Percentiles rank a stretch among this genome's conserved stretches.
Evolutionary conservation across 2,797 vertebrate genomes (phyloP).

Genomic region (Malurus splendens): DNA sequence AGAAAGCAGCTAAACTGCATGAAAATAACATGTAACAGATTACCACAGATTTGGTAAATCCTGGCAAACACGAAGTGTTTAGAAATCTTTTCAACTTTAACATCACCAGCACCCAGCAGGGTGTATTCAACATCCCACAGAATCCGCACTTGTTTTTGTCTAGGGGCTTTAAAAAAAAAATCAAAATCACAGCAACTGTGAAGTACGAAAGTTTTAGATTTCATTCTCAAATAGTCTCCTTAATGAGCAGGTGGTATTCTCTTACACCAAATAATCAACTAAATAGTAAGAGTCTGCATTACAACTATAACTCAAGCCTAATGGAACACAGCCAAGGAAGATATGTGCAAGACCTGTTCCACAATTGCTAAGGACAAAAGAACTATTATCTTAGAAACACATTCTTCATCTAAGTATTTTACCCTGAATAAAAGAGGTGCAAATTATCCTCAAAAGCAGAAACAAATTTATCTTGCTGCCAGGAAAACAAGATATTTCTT

Average conservation of each 20-base stretch:
- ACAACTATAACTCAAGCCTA: background rate
- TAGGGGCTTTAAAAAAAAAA: background rate
- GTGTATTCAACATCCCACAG: background rate
- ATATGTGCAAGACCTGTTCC: background rate
- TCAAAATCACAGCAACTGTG: background rate
- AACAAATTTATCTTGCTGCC: background rate
- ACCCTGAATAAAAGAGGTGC: background rate
- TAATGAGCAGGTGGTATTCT: background rate
- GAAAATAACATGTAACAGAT: background rate
- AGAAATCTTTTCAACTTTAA: conserved; percentile 10
- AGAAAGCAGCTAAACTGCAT: background rate
- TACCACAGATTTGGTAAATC: background rate
- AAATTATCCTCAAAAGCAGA: background rate
- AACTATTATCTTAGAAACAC: background rate
- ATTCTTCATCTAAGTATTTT: background rate
- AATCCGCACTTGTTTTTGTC: background rate
- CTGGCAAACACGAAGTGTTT: background rate
- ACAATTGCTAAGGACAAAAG: background rate
- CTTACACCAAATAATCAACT: background rate
- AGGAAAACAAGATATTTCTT: background rate
- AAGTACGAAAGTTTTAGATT: background rate
- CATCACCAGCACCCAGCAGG: background rate
- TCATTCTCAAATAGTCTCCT: background rate
- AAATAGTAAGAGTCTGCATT: background rate
- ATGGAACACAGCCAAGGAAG: background rate